Conservation (phyloP, 2,888 invertebrate genomes). For the Spodoptera exigua region DNA sequence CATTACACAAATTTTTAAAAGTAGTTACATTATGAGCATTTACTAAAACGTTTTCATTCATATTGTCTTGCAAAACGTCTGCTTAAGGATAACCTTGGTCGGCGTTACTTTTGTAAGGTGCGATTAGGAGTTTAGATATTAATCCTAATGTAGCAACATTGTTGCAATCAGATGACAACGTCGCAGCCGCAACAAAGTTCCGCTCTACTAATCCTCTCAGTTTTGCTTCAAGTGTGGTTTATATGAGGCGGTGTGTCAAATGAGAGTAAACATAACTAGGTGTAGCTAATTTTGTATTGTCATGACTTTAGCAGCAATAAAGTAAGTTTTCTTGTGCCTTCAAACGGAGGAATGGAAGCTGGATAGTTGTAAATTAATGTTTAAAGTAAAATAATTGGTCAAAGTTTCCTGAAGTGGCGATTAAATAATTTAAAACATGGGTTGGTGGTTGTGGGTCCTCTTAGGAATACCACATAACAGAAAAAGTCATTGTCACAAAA, state of each 20-base stretch:
- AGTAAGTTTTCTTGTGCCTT: too few relatives aligned
- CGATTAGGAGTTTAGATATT: slow-evolving; percentile 80
- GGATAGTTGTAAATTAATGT: too few relatives aligned
- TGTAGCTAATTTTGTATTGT: too few relatives aligned
- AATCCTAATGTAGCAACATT: slow-evolving; percentile 76
- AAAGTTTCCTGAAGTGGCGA: too few relatives aligned
- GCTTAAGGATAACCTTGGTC: slow-evolving; percentile 74
- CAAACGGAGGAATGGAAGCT: too few relatives aligned
- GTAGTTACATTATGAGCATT: slow-evolving; percentile 40
- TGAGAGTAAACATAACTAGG: not conserved
- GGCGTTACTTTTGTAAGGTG: slow-evolving; percentile 68
- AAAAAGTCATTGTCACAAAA: too few relatives aligned
- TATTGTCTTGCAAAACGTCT: slow-evolving; percentile 58
- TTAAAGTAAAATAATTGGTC: too few relatives aligned
- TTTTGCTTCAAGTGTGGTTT: slow-evolving; percentile 54
- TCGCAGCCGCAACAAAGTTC: slow-evolving; percentile 68
- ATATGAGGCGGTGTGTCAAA: slow-evolving; percentile 48
- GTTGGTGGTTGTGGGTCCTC: too few relatives aligned
- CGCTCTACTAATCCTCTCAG: slow-evolving; percentile 78
- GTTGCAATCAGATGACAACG: slow-evolving; percentile 73
- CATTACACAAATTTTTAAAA: slow-evolving; percentile 36
- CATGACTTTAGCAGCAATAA: too few relatives aligned
- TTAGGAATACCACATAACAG: too few relatives aligned
- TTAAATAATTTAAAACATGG: too few relatives aligned
- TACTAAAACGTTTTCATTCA: slow-evolving; percentile 56